Percentiles rank a stretch among this genome's conserved stretches.
These are phyloP conservation scores for sheep (Ovis aries) DNA, from an alignment of 2,113 vertebrate genomes.

Conservation along the genomic window DNA sequence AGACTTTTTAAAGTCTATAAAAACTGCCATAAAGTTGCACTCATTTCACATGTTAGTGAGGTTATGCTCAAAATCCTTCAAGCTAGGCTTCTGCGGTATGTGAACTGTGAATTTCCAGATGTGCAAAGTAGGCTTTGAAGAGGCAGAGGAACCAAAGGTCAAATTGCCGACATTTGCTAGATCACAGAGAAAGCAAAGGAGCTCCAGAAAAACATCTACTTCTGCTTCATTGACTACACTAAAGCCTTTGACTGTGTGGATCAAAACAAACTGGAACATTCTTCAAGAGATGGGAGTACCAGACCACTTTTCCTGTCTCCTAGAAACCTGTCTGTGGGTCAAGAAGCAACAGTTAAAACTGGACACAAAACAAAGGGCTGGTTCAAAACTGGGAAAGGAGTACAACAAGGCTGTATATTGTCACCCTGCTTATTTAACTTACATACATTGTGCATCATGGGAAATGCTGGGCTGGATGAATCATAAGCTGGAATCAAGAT, in stretches of 20 bases:
- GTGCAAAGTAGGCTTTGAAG: not conserved
- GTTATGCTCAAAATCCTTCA: not conserved
- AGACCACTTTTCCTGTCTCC: not conserved
- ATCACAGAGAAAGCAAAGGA: not conserved
- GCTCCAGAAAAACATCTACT: not conserved
- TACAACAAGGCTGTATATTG: not conserved
- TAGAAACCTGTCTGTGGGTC: not conserved
- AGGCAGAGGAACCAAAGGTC: not conserved
- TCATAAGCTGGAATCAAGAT: not conserved
- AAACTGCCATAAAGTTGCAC: not conserved
- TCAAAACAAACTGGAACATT: not conserved
- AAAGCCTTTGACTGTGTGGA: not conserved
- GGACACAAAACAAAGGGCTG: not conserved
- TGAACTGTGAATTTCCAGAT: not conserved
- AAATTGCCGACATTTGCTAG: not conserved
- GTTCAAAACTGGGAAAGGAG: not conserved
- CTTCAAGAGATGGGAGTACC: not conserved
- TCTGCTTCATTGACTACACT: not conserved
- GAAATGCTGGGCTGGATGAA: not conserved
- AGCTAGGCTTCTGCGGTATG: not conserved
- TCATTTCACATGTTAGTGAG: not conserved
- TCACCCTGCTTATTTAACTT: not conserved
- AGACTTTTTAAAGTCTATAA: not conserved
- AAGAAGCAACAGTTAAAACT: not conserved
- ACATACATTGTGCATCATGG: not conserved